Percentiles rank a stretch among this genome's conserved stretches.
Conservation (phyloP, 2,113 vertebrate species). For the Morone saxatilis region DNA sequence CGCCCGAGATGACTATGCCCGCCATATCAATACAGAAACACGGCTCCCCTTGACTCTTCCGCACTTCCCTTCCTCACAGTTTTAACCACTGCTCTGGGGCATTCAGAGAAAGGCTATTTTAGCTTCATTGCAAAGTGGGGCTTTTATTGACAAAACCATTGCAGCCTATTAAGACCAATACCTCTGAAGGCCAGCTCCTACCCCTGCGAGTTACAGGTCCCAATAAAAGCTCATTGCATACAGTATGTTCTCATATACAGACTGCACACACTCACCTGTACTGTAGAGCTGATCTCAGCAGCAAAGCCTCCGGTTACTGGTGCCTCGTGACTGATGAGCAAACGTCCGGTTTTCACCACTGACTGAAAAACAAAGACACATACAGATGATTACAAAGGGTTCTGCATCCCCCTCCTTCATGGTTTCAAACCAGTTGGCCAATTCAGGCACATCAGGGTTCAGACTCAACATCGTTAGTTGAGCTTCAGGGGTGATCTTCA, state of each 20-base stretch:
- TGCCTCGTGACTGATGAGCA: conserved; percentile 97
- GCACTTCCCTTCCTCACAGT: neutral
- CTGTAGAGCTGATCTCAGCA: conserved; percentile 94
- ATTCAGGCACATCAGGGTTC: neutral
- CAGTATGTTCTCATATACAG: neutral
- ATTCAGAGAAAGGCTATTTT: conserved; percentile 35
- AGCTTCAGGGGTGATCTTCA: neutral
- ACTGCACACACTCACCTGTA: conserved; percentile 88
- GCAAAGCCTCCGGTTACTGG: conserved; percentile 97
- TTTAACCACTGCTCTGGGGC: conserved; percentile 21
- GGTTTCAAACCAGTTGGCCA: neutral
- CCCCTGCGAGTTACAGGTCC: conserved; percentile 10
- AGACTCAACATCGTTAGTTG: neutral
- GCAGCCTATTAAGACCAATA: conserved; percentile 17
- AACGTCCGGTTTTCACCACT: conserved; percentile 93
- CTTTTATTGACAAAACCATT: conserved; percentile 49
- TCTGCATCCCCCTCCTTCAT: too few relatives aligned
- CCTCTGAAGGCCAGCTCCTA: conserved; percentile 34
- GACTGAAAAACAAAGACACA: conserved; percentile 87
- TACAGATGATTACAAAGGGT: neutral
- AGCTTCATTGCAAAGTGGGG: conserved; percentile 56
- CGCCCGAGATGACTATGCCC: too few relatives aligned
- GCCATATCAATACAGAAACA: too few relatives aligned
- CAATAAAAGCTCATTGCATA: conserved; percentile 41
- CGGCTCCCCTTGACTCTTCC: neutral